Evolutionary conservation across 2,113 vertebrate species (phyloP).

Genomic region (Willisornis vidua): DNA sequence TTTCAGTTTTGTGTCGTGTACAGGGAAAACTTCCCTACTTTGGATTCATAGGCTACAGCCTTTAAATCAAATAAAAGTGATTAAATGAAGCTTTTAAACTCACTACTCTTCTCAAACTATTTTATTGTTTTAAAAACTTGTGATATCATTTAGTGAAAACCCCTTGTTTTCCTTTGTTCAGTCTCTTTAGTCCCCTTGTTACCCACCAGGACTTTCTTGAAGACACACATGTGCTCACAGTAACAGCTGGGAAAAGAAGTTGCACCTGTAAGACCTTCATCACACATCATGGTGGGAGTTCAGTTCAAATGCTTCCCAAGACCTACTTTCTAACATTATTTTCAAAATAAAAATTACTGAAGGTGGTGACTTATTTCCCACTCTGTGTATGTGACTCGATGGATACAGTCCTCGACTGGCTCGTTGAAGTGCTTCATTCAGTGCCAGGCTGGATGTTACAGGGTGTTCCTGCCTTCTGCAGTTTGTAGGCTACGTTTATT

Average conservation of each 20-base stretch:
- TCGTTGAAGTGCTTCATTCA: not conserved
- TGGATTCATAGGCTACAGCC: not conserved
- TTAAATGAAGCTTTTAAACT: not conserved
- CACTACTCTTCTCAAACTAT: not conserved
- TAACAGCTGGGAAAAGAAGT: not conserved
- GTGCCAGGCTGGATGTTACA: not conserved
- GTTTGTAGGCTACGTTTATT: not conserved
- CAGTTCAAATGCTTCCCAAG: not conserved
- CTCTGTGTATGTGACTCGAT: not conserved
- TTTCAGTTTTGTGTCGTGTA: not conserved
- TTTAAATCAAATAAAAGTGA: not conserved
- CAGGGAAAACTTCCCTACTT: not conserved
- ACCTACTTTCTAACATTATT: not conserved
- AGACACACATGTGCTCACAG: not conserved
- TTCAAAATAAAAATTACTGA: not conserved
- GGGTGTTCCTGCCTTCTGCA: not conserved
- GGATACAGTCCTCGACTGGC: not conserved
- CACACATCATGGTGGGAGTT: not conserved
- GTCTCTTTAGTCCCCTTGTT: not conserved
- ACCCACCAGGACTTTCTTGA: not conserved
- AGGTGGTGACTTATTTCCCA: not conserved
- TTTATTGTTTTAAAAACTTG: not conserved
- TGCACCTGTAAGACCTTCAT: not conserved
- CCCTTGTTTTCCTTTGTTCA: not conserved
- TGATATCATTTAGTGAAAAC: not conserved